phyloP scores from a whole-genome alignment of 1,140 invertebrate species.

The Zeugodacus cucurbitae region DNA sequence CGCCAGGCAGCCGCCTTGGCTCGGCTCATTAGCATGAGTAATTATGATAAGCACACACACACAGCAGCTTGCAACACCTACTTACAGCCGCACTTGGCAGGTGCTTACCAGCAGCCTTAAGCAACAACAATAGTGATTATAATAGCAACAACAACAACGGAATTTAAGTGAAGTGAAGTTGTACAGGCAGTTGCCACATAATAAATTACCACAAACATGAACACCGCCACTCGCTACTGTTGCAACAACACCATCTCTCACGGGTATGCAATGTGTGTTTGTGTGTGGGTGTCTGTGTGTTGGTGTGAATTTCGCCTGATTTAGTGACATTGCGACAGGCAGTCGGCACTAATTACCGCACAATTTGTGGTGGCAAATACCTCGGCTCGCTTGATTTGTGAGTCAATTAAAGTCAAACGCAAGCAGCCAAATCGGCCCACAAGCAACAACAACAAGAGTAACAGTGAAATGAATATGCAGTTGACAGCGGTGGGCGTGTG shows the following conservation, averaged over 20 bases:
- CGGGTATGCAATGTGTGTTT: background rate
- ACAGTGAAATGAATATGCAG: too few relatives aligned
- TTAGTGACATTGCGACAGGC: slow-evolving; percentile 30
- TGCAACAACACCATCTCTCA: background rate
- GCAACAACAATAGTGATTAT: background rate
- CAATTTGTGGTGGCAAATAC: slow-evolving; percentile 61
- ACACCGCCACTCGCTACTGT: background rate
- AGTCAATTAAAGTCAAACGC: slow-evolving; percentile 62
- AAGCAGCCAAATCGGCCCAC: slow-evolving; percentile 44
- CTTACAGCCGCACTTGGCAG: background rate
- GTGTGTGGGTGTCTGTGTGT: background rate
- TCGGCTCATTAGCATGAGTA: slow-evolving; percentile 30
- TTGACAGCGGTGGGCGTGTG: background rate
- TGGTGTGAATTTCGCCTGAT: background rate
- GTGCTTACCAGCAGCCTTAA: background rate
- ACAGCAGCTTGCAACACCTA: slow-evolving; percentile 12
- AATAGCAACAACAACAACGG: background rate
- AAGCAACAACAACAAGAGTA: background rate
- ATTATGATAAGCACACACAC: slow-evolving; percentile 32
- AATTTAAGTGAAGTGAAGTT: background rate
- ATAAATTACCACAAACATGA: slow-evolving; percentile 38
- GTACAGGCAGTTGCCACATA: slow-evolving; percentile 32
- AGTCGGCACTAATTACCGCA: slow-evolving; percentile 52
- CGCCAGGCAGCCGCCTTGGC: background rate
- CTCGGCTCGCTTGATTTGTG: slow-evolving; percentile 61